Conservation (phyloP, 2,888 invertebrate species). For the Trissonchulus sp. region DNA sequence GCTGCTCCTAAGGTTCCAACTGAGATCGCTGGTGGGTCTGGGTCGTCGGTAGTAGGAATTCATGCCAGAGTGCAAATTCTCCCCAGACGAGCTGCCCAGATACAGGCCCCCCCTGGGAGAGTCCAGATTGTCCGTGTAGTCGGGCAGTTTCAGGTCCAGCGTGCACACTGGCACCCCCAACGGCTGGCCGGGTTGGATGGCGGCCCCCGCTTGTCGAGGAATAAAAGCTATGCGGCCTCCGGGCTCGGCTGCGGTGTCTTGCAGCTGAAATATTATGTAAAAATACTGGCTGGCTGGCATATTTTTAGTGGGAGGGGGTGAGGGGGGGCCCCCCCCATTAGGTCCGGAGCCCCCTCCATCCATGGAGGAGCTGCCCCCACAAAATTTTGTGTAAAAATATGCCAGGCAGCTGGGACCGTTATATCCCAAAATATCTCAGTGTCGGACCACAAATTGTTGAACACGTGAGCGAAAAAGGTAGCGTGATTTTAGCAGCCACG, state of each 20-base stretch:
- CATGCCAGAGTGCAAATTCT: slow-evolving; percentile 58
- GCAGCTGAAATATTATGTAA: slow-evolving; percentile 43
- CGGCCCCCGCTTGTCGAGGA: slow-evolving; percentile 83
- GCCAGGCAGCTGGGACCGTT: too few relatives aligned
- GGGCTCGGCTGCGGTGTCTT: slow-evolving; percentile 58
- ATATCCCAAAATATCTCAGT: too few relatives aligned
- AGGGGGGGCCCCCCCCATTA: too few relatives aligned
- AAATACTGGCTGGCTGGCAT: too few relatives aligned
- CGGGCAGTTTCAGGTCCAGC: slow-evolving; percentile 90
- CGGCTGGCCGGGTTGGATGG: slow-evolving; percentile 66
- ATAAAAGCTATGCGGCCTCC: slow-evolving; percentile 91
- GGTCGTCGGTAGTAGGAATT: slow-evolving; percentile 18
- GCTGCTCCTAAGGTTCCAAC: not conserved
- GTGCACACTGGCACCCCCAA: slow-evolving; percentile 87
- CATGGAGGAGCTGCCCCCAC: too few relatives aligned
- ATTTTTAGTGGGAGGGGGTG: too few relatives aligned
- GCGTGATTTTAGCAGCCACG: too few relatives aligned
- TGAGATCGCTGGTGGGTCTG: not conserved
- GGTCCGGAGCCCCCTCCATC: too few relatives aligned
- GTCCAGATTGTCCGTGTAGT: slow-evolving; percentile 60
- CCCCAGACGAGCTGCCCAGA: slow-evolving; percentile 57
- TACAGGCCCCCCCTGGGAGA: slow-evolving; percentile 37
- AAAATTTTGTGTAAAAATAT: too few relatives aligned
- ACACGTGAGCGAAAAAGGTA: too few relatives aligned
- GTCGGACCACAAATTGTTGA: too few relatives aligned